phyloP scores from a whole-genome alignment of 2,888 invertebrate species.

The Elysia crispata region DNA sequence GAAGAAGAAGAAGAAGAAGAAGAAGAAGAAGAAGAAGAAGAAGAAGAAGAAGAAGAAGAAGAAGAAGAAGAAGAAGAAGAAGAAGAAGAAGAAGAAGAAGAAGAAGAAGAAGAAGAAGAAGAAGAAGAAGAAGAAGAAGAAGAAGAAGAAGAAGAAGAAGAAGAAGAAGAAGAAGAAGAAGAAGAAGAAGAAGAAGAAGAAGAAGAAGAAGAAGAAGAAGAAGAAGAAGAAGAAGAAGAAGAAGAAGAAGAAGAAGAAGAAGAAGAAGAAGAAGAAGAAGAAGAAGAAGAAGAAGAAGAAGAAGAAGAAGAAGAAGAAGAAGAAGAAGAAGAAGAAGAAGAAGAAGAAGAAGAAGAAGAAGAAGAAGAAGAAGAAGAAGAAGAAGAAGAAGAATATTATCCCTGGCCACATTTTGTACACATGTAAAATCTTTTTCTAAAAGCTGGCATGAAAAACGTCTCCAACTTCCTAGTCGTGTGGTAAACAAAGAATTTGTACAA shows the following conservation, averaged over 20 bases:
- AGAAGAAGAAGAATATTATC: background rate
- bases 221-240: background rate
- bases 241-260: background rate
- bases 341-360: conserved; percentile 1
- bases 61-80: no score
- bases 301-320: background rate
- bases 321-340: background rate
- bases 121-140: conserved; percentile 26
- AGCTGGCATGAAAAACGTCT: no score
- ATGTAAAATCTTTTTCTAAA: no score
- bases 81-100: background rate
- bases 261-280: background rate
- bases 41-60: no score
- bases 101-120: background rate
- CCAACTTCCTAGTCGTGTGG: no score
- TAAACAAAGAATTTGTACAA: no score
- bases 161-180: conserved; percentile 10
- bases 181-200: conserved; percentile 19
- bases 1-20: no score
- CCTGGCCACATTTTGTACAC: no score
- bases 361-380: conserved; percentile 18
- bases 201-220: conserved; percentile 15
- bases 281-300: background rate
- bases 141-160: background rate
- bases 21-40: no score